phyloP scores from a whole-genome alignment of 2,888 invertebrate species.

The Drosophila multiciliata region DNA sequence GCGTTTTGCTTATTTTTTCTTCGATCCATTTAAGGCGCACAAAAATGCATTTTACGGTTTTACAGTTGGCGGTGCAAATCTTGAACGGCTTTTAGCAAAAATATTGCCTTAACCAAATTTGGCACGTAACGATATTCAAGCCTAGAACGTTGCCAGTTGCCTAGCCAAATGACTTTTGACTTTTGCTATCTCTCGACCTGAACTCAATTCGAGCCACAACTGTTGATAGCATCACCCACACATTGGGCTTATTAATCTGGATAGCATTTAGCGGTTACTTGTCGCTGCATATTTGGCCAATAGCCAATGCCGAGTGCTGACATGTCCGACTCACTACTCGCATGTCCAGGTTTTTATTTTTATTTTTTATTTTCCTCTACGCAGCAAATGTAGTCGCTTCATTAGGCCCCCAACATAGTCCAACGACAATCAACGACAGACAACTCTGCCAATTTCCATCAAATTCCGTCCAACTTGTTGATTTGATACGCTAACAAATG shows the following conservation, averaged over 20 bases:
- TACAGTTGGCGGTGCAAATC: slow-evolving; percentile 53
- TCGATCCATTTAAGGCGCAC: slow-evolving; percentile 68
- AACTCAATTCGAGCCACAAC: slow-evolving; percentile 37
- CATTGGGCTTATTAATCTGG: slow-evolving; percentile 70
- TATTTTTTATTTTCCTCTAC: background rate
- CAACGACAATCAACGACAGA: slow-evolving; percentile 56
- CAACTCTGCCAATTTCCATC: slow-evolving; percentile 78
- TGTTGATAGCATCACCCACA: slow-evolving; percentile 43
- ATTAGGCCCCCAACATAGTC: slow-evolving; percentile 64
- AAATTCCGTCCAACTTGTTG: slow-evolving; percentile 58
- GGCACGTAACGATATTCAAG: slow-evolving; percentile 41
- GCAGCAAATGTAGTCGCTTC: slow-evolving; percentile 68
- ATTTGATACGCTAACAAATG: slow-evolving; percentile 17
- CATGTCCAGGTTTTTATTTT: slow-evolving; percentile 40
- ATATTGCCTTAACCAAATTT: slow-evolving; percentile 75
- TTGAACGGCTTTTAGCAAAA: slow-evolving; percentile 73
- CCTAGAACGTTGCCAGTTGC: slow-evolving; percentile 43
- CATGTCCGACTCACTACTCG: slow-evolving; percentile 43
- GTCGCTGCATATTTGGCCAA: slow-evolving; percentile 72
- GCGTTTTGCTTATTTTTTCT: slow-evolving; percentile 67
- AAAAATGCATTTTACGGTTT: slow-evolving; percentile 77
- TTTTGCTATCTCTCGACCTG: slow-evolving; percentile 63
- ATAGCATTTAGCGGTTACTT: slow-evolving; percentile 70
- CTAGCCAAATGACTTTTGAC: slow-evolving; percentile 66
- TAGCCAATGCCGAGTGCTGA: slow-evolving; percentile 44